These are phyloP conservation scores for Batillaria attramentaria DNA, from an alignment of 1,140 invertebrate species.

Conservation along the genomic window DNA sequence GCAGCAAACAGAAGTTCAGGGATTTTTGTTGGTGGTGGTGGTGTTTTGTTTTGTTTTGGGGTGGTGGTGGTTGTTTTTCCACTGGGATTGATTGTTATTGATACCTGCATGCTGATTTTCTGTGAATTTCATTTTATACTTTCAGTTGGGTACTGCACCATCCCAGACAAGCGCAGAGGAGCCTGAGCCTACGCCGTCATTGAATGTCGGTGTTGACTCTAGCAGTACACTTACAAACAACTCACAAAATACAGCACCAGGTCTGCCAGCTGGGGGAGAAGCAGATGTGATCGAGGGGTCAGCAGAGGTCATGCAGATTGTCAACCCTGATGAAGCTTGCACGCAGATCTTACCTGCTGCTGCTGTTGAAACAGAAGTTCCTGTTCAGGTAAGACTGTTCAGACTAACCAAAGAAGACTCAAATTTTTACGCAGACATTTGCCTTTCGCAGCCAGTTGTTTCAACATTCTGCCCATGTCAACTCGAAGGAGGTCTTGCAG, in stretches of 20 bases:
- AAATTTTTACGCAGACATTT: neutral
- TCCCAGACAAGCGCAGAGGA: neutral
- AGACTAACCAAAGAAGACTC: neutral
- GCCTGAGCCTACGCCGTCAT: neutral
- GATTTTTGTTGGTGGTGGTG: no score
- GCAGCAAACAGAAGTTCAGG: no score
- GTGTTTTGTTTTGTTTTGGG: no score
- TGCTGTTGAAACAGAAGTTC: neutral
- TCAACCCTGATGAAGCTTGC: conserved; percentile 9
- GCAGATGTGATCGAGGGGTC: neutral
- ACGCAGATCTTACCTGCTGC: neutral
- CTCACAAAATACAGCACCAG: neutral
- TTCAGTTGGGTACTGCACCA: neutral
- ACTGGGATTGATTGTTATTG: no score
- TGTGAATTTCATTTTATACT: no score
- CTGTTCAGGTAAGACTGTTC: conserved; percentile 10
- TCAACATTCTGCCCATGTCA: neutral
- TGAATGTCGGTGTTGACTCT: no score
- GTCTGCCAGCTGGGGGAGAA: neutral
- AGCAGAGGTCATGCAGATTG: conserved; percentile 14
- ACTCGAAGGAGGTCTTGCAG: neutral
- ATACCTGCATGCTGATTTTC: no score
- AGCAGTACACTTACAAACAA: no score
- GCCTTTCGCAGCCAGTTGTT: neutral
- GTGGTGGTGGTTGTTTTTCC: no score